phyloP scores from a whole-genome alignment of 2,888 invertebrate genomes.

The Hypselothyrea guttata region DNA sequence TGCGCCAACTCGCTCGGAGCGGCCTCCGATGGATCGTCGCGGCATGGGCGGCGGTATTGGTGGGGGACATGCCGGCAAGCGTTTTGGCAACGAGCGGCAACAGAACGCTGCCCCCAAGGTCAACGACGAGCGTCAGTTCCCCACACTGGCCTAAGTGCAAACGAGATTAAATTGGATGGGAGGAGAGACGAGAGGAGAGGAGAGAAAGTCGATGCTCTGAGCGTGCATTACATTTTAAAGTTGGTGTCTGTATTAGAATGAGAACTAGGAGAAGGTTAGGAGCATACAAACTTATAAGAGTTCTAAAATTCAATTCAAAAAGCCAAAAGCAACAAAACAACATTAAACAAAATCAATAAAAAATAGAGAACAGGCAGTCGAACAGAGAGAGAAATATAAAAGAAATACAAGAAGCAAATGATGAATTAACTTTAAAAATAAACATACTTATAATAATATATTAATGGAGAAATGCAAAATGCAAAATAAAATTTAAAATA shows the following conservation, averaged over 20 bases:
- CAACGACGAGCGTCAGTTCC: constrained; percentile 98
- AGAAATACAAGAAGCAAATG: constrained; percentile 13
- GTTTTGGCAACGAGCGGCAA: constrained; percentile 71
- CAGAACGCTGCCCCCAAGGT: constrained; percentile 90
- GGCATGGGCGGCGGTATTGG: constrained; percentile 54
- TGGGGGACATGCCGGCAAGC: constrained; percentile 64
- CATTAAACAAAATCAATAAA: constrained; percentile 43
- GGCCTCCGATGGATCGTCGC: constrained; percentile 60
- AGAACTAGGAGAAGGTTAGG: constrained; percentile 10
- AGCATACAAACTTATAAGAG: constrained; percentile 28
- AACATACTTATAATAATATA: constrained; percentile 44
- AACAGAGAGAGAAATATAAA: constrained; percentile 32
- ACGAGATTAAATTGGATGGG: constrained; percentile 12
- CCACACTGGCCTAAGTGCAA: constrained; percentile 90
- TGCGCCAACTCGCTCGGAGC: constrained; percentile 36
- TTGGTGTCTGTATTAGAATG: constrained; percentile 41
- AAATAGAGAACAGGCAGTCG: constrained; percentile 15
- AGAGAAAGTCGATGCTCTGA: constrained; percentile 31
- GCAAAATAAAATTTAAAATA: not conserved
- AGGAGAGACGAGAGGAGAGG: not conserved
- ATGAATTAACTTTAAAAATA: constrained; percentile 21
- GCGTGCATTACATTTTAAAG: constrained; percentile 50
- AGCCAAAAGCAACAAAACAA: constrained; percentile 71
- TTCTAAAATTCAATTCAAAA: constrained; percentile 26
- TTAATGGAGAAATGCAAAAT: constrained; percentile 27